phyloP scores from a whole-genome alignment of 2,113 vertebrate species.

The Brevimyrus niger region DNA sequence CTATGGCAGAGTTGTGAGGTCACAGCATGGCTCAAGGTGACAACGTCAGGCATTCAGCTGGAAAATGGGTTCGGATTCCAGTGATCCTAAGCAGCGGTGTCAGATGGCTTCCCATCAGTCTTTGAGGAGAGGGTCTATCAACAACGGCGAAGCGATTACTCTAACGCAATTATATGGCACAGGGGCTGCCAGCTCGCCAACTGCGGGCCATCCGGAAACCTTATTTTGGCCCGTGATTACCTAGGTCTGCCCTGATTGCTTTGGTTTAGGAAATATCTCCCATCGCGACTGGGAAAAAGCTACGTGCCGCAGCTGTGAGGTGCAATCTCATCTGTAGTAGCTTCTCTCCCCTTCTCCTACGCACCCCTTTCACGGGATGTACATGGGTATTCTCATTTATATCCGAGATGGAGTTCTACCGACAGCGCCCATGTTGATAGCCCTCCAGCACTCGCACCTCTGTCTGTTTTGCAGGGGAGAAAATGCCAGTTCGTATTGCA shows the following conservation, averaged over 20 bases:
- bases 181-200: neutral
- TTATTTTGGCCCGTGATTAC: neutral
- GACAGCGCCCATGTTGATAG: neutral
- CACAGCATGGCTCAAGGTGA: neutral
- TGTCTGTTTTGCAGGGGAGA: neutral
- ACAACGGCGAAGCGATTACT: neutral
- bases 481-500: neutral
- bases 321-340: neutral
- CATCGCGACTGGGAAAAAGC: neutral
- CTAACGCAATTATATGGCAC: neutral
- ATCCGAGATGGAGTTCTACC: neutral
- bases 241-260: neutral
- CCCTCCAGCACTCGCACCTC: neutral
- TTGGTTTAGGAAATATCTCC: neutral
- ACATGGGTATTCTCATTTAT: neutral
- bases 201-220: neutral
- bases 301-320: neutral
- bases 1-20: neutral
- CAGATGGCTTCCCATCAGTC: neutral
- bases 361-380: neutral
- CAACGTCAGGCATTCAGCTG: neutral
- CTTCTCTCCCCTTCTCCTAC: neutral
- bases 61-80: neutral
- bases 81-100: neutral
- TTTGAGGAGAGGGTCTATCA: neutral